Evolutionary conservation across 2,113 vertebrate species (phyloP), one percentile per base, ranked within the genome.

Genomic region (Nanorana parkeri): DNA sequence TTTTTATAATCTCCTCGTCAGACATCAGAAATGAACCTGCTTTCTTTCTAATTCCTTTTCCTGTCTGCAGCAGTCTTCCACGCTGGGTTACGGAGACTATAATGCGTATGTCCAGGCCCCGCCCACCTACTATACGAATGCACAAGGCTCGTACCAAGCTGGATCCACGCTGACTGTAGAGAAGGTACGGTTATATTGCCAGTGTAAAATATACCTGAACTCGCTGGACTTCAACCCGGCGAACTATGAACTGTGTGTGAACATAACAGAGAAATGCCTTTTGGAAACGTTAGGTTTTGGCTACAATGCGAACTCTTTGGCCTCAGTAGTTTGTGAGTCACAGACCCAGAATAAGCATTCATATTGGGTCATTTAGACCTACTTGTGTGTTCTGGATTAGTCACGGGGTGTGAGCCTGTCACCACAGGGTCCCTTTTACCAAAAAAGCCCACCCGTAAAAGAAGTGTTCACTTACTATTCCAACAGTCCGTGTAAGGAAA

Each of bases 61-160:
- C n/a, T 65, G 17, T 56, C 21, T 24, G 1, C 26, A 81, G 69
- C 24, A 47, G 8, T 81, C 68, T 65, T 82, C 80, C 17, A 41
- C 47, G 17, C 51, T 66, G 52, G 80, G 56, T n/a, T 93, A 91
- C 74, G 89, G 91, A 55, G 92, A 90, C 85, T 95, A 91, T 89
- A 91, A 75, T 26, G 87, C 91, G 81, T 94, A 93, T 91, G 92
- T 96, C 90, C 92, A 92, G 85, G 91, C 92, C 3, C 78, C 94
- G 66, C 93, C 94, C 88, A 86, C 93, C 58, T 92, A 94, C 90
- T 92, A 92, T 84, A 87, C 90, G 41, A 94, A 92, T 86, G 91
- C 93, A 75, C 93, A 88, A 85, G 78, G 81, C 13, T 58, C 84
- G 10, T 78, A 87, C 83, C 88, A 89, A 77, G 82, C 84, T 80